Conservation (phyloP, 2,113 vertebrate species). For the Scomber colias region DNA sequence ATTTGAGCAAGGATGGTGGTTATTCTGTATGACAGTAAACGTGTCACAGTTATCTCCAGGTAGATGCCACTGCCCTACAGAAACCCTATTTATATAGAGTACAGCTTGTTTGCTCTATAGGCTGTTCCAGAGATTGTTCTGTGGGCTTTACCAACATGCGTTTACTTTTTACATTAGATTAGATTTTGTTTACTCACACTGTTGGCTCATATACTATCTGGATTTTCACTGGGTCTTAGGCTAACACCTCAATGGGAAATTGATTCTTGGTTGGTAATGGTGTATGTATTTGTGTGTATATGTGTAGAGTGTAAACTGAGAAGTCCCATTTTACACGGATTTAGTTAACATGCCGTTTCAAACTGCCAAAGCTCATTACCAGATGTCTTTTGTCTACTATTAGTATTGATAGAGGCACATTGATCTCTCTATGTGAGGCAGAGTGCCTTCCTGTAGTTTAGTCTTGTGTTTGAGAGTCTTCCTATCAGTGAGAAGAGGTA, state of each 20-base stretch:
- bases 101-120: neutral
- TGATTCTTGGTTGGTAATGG: conserved; percentile 44
- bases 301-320: conserved; percentile 68
- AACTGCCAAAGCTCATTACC: conserved; percentile 70
- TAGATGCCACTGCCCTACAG: conserved; percentile 8
- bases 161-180: conserved; percentile 15
- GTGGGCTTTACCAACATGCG: neutral
- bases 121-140: neutral
- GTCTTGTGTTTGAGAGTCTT: conserved; percentile 21
- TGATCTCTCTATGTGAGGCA: conserved; percentile 40
- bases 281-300: conserved; percentile 48
- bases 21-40: conserved; percentile 28
- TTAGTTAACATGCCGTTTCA: conserved; percentile 74
- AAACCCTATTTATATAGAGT: conserved; percentile 4
- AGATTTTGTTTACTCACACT: conserved; percentile 8
- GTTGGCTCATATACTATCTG: conserved; percentile 2
- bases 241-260: conserved; percentile 21
- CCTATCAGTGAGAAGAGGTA: conserved; percentile 13
- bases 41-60: conserved; percentile 31
- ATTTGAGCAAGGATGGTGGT: conserved; percentile 41
- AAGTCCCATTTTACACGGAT: conserved; percentile 69
- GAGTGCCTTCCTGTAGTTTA: neutral
- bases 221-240: conserved; percentile 3
- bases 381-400: conserved; percentile 63
- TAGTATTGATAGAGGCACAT: conserved; percentile 52